Evolutionary conservation across 2,888 invertebrate genomes (phyloP), one percentile per base, ranked within the genome.

Genomic region (Neoitamus cyanurus): DNA sequence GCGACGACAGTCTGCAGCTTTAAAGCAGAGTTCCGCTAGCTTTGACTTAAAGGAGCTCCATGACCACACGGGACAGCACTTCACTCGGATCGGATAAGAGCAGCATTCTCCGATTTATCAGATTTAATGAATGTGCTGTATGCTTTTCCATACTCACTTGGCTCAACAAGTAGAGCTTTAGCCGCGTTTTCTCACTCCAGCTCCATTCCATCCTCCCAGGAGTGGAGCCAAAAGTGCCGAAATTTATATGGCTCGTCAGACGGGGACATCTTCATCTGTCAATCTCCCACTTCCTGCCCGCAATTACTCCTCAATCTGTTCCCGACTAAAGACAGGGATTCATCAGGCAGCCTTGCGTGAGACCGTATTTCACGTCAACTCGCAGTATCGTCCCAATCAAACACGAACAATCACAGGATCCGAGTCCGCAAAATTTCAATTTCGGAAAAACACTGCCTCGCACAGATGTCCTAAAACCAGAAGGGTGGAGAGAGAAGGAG

Each of bases 381-480:
- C 28, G 75, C 25, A 42, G 42, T 3, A 28, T 42, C 13, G 5
- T 75, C 42, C 75, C 42, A 37, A 75, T 75, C 75, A 75, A 42
- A 20, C 42, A 46, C 75, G 20, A 46, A 25, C 13, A 42, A 46
- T 75, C 75, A 11, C 75, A 25, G 42, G 20, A n/a, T 28, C 25
- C 25, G 36, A 75, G 15, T 37, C 58, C 15, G 58, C n/a, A 80
- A 78, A 48, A 80, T 34, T 80, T 80, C 78, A 80, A 80, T 80
- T 80, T 58, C 30, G 20, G 30, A 30, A 80, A 58, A 15, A 46
- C 34, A 58, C n/a, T 37, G 15, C 73, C 68, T 69, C 68, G 31
- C 15, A 5, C 15, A 34, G 13, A 73, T 20, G 31, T 34, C 36
- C 20, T 11, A n/a, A n/a, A n/a, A n/a, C n/a, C n/a, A n/a, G n/a